Percentiles rank a stretch among this genome's conserved stretches.
Evolutionary conservation across 2,113 vertebrate species (phyloP).

Genomic region (Scortum barcoo): DNA sequence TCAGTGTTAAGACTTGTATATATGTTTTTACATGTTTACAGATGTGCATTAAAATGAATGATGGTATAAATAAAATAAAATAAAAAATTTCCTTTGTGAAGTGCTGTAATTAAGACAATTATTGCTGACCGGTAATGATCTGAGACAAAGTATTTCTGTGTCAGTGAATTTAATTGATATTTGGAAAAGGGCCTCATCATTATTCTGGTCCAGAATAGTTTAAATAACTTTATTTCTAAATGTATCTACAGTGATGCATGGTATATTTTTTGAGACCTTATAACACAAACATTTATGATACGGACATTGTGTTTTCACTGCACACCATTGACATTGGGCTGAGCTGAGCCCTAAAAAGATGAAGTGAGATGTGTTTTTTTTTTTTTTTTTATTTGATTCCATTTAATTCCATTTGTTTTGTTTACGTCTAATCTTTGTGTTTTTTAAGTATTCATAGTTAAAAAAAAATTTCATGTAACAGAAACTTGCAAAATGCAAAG

Average conservation of each 20-base stretch:
- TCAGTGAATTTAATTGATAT: not conserved
- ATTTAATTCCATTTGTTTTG: too few relatives aligned
- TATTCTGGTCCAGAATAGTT: not conserved
- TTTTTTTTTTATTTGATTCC: too few relatives aligned
- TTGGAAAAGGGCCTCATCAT: not conserved
- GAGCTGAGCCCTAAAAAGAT: too few relatives aligned
- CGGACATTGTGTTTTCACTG: too few relatives aligned
- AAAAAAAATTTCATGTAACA: too few relatives aligned
- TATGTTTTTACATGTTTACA: conserved; percentile 72
- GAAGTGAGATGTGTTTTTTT: too few relatives aligned
- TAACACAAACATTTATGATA: too few relatives aligned
- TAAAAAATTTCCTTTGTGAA: too few relatives aligned
- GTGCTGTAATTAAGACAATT: not conserved
- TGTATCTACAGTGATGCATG: not conserved
- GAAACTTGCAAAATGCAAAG: too few relatives aligned
- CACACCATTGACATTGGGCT: too few relatives aligned
- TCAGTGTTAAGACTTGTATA: conserved; percentile 60
- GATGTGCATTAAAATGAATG: conserved; percentile 66
- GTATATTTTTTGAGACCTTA: not conserved
- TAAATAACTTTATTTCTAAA: not conserved
- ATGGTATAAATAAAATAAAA: conserved; percentile 39
- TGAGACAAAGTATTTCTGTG: not conserved
- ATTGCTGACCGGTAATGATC: not conserved
- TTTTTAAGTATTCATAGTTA: too few relatives aligned
- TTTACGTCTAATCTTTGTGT: too few relatives aligned